Evolutionary conservation across 2,113 vertebrate species (phyloP), one percentile per base, ranked within the genome.

Genomic region (Takifugu flavidus): DNA sequence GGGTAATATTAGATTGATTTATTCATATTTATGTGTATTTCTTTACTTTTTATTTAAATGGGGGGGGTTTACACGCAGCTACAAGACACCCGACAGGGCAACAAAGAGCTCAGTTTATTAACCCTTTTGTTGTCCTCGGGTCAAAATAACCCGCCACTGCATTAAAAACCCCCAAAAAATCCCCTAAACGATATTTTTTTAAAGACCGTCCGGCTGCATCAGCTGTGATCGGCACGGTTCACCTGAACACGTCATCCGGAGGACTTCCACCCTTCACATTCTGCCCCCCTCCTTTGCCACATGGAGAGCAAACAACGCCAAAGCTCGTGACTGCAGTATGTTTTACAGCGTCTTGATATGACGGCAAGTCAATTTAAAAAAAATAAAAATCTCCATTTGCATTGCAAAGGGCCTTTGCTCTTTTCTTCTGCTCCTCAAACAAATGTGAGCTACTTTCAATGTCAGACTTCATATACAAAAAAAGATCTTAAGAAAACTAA

Each of bases 321-420:
- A 57, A 44, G 46, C 67, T 29, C 51, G 54, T 62, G 28, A 61
- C 25, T n/a, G 4, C 44, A 49, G n/a, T 26, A 65, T 61, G 43
- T 42, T 53, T 15, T 7, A 47, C 34, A 69, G 62, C 55, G 59
- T 79, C 77, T 82, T 83, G 29, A 57, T 67, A 77, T 55, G 39
- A 76, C 58, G 34, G 1, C 7, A 39, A 39, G 34, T 39, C 15
- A 57, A 71, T 57, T 14, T 72, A 75, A 63, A 73, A 67, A 76
- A 72, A 79, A 10, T 47, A 78, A 62, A 29, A 8, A 39, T 39
- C 34, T 39, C 34, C 51, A 27, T 88, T 89, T 91, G 88, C 80
- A 86, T 85, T 89, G 87, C 88, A 90, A 91, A 91, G 53, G 42
- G 4, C n/a, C 39, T 69, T 67, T 66, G 75, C 44, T 66, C 69